Base-by-base conservation (phyloP, 2,888 invertebrate species). In the Meganola albula region DNA sequence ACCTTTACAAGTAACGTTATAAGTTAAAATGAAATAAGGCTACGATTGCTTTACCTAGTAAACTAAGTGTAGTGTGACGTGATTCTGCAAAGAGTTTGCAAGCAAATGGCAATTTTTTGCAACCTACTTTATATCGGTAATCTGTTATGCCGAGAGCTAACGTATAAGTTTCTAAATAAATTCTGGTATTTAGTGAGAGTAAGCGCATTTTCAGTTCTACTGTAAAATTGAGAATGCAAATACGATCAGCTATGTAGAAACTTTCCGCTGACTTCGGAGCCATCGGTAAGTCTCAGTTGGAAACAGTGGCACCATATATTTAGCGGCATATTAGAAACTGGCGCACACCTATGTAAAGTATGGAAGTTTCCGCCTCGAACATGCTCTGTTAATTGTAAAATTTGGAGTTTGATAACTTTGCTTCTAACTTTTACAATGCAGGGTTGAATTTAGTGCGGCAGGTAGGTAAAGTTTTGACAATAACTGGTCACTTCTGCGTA, bases 311-410 rank as follows among this genome's bases (percentile, higher is more conserved):
- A 53, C 58, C 63, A 70, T 73, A 69, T 67, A 74, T 71, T 69
- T 71, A 57, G 58, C 47, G 53, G 57, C 63, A 64, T 72, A 73
- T 74, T 74, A 72, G 68, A 71, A 68, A 63, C 63, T 57, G 57
- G 62, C 46, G 59, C 62, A 63, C 63, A 71, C 72, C 71, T 74
- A 69, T 68, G 65, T 62, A 62, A 74, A 74, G 68, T 69, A 72
- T 68, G 58, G 60, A 68, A 70, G 64, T 70, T 69, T 44, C 54
- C 51, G 48, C 59, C 54, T 46, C 34, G 61, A 58, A 58, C 60
- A 63, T 58, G 65, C 63, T 63, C 47, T 53, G 72, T 71, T 76
- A 76, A 78, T 74, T 75, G 73, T 70, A 59, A 70, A 74, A 74
- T 76, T 70, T 60, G 54, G 67, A 72, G 67, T 74, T 73, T 65